Evolutionary conservation across 2,888 invertebrate species (phyloP).

Genomic region (Temnothorax unifasciatus): DNA sequence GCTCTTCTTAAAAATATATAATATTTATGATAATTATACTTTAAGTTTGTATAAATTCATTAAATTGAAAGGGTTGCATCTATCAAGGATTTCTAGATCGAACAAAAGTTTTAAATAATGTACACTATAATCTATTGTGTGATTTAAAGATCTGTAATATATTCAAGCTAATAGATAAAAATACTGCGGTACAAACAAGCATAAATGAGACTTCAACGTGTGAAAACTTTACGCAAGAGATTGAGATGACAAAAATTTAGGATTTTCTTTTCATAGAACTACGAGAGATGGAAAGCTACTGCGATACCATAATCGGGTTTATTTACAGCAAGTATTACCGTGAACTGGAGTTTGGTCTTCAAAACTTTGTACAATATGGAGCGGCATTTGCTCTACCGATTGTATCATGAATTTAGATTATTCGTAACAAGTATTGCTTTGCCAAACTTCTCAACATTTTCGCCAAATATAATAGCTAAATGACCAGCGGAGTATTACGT

Average conservation of each 20-base stretch:
- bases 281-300: not conserved
- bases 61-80: not conserved
- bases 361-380: not conserved
- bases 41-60: not conserved
- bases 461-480: not conserved
- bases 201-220: not conserved
- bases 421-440: not conserved
- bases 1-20: not conserved
- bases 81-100: not conserved
- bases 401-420: slow-evolving; percentile 6
- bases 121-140: not conserved
- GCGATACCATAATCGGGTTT: not conserved
- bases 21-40: not conserved
- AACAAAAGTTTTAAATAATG: not conserved
- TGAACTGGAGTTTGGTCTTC: not conserved
- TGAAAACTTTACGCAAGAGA: not conserved
- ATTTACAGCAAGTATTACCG: not conserved
- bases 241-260: not conserved
- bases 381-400: not conserved
- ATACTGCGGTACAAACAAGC: not conserved
- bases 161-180: not conserved
- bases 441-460: slow-evolving; percentile 13
- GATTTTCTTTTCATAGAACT: slow-evolving; percentile 1
- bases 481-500: not conserved
- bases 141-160: not conserved